Base-by-base conservation (phyloP, 1,140 invertebrate genomes). In the Drosophila lacteicornis region DNA sequence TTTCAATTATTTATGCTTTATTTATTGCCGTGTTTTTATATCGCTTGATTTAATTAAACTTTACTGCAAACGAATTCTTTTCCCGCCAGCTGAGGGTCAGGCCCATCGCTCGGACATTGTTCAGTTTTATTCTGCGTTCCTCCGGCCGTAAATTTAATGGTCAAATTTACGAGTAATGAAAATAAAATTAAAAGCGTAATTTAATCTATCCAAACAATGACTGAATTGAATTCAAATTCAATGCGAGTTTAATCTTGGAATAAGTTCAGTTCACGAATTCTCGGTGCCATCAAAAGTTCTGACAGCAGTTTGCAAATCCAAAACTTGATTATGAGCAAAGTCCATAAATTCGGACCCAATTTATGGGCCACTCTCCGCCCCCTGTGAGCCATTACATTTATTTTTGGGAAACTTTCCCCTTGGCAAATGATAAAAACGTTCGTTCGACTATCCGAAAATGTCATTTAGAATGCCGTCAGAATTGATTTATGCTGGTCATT, bases 401-500 rank as follows among this genome's bases (percentile, higher is more conserved):
- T 50, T 73, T 71, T 57, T 19, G 51, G 33, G 22, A 69, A 70
- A 46, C 22, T 77, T 77, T 56, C 33, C 25, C 27, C 36, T 30
- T 57, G 42, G 25, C 19, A 45, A 67, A 73, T 60, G 61, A 76
- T 76, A 66, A 66, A 66, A 75, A 63, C 42, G 27, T 58, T 55
- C 33, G 33, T 57, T 55, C 33, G 50, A 40, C 53, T 69, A 75
- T 75, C 79, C 60, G 69, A 66, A 87, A 85, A 84, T 82, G 83
- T 61, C 75, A 76, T 85, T 82, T 79, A 82, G 77, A 85, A 87
- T 56, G 68, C 79, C 67, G 75, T 55, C 51, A 60, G 82, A 76
- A 51, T 87, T 86, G 83, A 86, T 86, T 87, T 86, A 86, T 87
- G 75, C 46, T 65, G 61, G 58, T 65, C 66, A 80, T 86, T 87